These are phyloP conservation scores for Montipora efflorescens DNA, from an alignment of 64 coral and sea anemone genomes.

Conservation along the genomic window DNA sequence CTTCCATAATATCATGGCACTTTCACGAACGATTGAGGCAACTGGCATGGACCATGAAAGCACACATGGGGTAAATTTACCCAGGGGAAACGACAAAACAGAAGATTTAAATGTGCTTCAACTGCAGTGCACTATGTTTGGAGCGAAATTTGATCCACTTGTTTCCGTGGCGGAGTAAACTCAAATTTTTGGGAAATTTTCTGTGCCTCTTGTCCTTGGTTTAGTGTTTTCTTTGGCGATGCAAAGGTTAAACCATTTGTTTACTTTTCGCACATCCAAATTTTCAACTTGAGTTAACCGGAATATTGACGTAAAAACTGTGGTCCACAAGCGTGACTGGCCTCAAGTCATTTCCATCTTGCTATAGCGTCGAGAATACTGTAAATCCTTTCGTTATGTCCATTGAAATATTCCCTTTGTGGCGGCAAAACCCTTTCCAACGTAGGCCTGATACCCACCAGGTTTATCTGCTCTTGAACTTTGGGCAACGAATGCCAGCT, in stretches of 20 bases:
- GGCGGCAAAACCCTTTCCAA: too few species aligned
- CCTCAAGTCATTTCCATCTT: neutral
- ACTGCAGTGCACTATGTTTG: neutral
- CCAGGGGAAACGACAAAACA: neutral
- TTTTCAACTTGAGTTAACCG: conserved; percentile 22
- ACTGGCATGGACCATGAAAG: conserved; percentile 17
- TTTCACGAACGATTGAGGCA: conserved; percentile 12
- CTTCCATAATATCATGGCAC: conserved; percentile 48
- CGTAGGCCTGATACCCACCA: neutral
- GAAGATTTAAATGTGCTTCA: neutral
- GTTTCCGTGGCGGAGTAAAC: neutral
- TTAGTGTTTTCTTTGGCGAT: neutral
- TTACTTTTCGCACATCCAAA: conserved; percentile 19
- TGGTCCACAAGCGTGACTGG: conserved; percentile 2
- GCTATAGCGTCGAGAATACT: neutral
- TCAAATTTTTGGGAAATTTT: neutral
- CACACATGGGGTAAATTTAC: conserved; percentile 8
- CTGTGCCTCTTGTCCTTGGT: neutral
- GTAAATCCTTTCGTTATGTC: neutral
- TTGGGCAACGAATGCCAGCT: neutral
- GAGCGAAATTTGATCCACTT: conserved; percentile 13
- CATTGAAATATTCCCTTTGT: too few species aligned
- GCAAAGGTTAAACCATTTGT: conserved; percentile 41
- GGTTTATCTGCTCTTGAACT: neutral
- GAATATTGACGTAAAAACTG: conserved; percentile 19